Conservation (phyloP, 2,888 invertebrate genomes). For the Netelia inedita region DNA sequence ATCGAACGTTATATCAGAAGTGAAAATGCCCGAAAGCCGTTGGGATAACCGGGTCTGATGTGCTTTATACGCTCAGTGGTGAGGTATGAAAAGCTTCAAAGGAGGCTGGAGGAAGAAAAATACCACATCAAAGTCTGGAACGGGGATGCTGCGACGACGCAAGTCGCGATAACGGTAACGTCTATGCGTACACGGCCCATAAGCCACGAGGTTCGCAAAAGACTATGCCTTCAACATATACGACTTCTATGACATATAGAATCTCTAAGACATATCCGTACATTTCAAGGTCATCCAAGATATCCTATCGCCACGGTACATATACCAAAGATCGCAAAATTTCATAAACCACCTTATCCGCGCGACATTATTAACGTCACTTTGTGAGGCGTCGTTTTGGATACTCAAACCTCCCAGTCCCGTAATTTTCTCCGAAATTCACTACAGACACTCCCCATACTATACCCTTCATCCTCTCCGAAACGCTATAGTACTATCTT, state of each 20-base stretch:
- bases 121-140: background rate
- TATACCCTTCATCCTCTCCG: slow-evolving; percentile 18
- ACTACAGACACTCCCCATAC: slow-evolving; percentile 16
- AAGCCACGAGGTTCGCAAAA: background rate
- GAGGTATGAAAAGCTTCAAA: slow-evolving; percentile 8
- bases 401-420: slow-evolving; percentile 26
- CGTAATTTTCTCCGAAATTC: slow-evolving; percentile 3
- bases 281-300: background rate
- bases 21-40: slow-evolving; percentile 68
- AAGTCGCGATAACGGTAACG: background rate
- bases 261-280: background rate
- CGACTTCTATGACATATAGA: no score
- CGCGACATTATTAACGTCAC: slow-evolving; percentile 71
- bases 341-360: slow-evolving; percentile 70
- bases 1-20: slow-evolving; percentile 40
- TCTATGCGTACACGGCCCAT: background rate
- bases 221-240: background rate
- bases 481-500: slow-evolving; percentile 70
- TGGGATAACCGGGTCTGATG: slow-evolving; percentile 60
- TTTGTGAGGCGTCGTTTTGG: slow-evolving; percentile 56
- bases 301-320: background rate
- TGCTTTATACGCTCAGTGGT: background rate
- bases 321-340: slow-evolving; percentile 56
- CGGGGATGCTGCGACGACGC: background rate
- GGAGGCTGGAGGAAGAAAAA: slow-evolving; percentile 54